Conservation (phyloP, 2,888 invertebrate genomes). For the Ctena decussata region DNA sequence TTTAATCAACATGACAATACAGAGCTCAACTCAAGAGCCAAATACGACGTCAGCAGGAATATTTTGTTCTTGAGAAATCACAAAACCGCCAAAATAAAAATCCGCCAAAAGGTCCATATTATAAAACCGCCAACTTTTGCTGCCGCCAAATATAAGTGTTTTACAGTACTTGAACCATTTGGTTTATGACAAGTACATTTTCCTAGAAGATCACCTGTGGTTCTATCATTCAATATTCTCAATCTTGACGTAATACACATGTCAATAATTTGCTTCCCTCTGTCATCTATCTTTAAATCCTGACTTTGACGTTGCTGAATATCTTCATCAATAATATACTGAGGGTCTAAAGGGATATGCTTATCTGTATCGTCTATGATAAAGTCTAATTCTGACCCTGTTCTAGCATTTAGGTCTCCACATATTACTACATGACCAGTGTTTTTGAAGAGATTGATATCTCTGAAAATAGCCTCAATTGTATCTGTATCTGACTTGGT, state of each 20-base stretch:
- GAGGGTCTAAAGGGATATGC: neutral
- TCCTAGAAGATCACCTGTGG: neutral
- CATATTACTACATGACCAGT: neutral
- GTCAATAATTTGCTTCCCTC: neutral
- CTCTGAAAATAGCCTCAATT: neutral
- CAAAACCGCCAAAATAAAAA: too few relatives aligned
- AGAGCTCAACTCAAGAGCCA: too few relatives aligned
- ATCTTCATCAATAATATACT: neutral
- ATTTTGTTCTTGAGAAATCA: too few relatives aligned
- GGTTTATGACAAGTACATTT: slow-evolving; percentile 4
- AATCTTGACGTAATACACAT: neutral
- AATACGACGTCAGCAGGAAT: too few relatives aligned
- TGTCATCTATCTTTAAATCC: neutral
- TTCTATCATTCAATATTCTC: neutral
- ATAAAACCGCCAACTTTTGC: too few relatives aligned
- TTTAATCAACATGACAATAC: too few relatives aligned
- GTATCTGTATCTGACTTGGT: neutral
- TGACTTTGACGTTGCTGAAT: neutral
- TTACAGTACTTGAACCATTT: neutral
- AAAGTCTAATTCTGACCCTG: neutral
- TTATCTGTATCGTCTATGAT: neutral
- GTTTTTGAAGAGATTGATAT: neutral
- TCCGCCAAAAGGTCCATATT: neutral
- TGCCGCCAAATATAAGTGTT: too few relatives aligned
- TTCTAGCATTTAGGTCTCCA: slow-evolving; percentile 2